phyloP scores from a whole-genome alignment of 2,888 invertebrate species.

The Mellilla xanthometata region DNA sequence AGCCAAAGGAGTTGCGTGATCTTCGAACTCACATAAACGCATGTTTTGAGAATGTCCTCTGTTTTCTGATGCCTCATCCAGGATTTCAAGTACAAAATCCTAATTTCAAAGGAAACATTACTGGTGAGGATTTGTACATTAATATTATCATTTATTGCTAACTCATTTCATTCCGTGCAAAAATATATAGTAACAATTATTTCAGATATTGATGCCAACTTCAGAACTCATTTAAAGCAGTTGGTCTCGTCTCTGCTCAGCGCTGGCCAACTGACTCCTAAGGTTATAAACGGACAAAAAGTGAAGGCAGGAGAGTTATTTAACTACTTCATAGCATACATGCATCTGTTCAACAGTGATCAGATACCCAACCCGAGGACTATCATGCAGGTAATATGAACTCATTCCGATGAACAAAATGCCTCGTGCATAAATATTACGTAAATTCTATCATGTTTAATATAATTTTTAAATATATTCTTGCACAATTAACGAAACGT shows the following conservation, averaged over 20 bases:
- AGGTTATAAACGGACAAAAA: conserved; percentile 8
- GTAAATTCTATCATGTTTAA: no score
- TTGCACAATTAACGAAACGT: no score
- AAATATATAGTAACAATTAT: no score
- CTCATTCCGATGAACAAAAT: no score
- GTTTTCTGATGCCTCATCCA: conserved; percentile 31
- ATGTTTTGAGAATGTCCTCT: conserved; percentile 23
- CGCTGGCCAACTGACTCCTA: conserved; percentile 8
- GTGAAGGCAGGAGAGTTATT: conserved; percentile 11
- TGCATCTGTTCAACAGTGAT: conserved; percentile 15
- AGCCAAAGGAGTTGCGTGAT: conserved; percentile 18
- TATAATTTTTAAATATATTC: no score
- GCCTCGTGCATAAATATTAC: no score
- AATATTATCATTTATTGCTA: not conserved
- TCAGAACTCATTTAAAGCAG: conserved; percentile 2
- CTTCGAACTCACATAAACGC: conserved; percentile 18
- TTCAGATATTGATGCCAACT: conserved; percentile 8
- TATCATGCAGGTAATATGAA: conserved; percentile 15
- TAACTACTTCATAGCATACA: conserved; percentile 17
- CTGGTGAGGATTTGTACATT: conserved; percentile 10
- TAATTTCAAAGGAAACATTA: conserved; percentile 18
- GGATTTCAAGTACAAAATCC: conserved; percentile 22
- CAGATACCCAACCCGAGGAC: conserved; percentile 10
- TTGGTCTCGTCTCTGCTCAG: conserved; percentile 5
- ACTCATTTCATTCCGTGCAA: no score